phyloP scores from a whole-genome alignment of 92 coral and sea anemone species.

The Meandrina meandrites region DNA sequence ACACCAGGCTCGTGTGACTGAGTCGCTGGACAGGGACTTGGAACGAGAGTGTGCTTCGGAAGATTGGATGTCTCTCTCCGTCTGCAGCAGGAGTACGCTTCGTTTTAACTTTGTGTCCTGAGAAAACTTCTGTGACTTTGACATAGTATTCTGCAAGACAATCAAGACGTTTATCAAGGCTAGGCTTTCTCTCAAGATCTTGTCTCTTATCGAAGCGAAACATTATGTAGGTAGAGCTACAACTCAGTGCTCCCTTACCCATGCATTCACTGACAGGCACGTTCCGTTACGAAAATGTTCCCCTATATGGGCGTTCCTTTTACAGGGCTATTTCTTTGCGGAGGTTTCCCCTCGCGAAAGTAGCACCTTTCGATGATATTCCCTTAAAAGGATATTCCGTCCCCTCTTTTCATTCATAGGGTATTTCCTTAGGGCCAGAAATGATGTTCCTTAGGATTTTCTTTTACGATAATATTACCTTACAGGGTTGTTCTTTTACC shows the following conservation, averaged over 20 bases:
- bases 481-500: too few species aligned
- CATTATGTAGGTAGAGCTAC: neutral
- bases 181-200: neutral
- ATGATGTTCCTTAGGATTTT: too few species aligned
- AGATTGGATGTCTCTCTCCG: conserved; percentile 60
- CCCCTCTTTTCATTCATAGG: too few species aligned
- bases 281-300: neutral
- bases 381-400: too few species aligned
- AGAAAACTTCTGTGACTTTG: conserved; percentile 61
- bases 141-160: conserved; percentile 65
- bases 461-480: neutral
- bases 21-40: conserved; percentile 47
- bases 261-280: neutral
- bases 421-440: too few species aligned
- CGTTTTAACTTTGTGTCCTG: conserved; percentile 63
- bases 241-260: too few species aligned
- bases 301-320: too few species aligned
- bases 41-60: conserved; percentile 56
- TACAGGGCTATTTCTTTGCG: neutral
- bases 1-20: conserved; percentile 71
- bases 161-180: neutral
- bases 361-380: too few species aligned
- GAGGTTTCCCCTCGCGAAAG: too few species aligned
- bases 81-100: conserved; percentile 59
- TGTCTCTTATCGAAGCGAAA: too few species aligned